Evolutionary conservation across 2,888 invertebrate genomes (phyloP).

Genomic region (Sesia bembeciformis): DNA sequence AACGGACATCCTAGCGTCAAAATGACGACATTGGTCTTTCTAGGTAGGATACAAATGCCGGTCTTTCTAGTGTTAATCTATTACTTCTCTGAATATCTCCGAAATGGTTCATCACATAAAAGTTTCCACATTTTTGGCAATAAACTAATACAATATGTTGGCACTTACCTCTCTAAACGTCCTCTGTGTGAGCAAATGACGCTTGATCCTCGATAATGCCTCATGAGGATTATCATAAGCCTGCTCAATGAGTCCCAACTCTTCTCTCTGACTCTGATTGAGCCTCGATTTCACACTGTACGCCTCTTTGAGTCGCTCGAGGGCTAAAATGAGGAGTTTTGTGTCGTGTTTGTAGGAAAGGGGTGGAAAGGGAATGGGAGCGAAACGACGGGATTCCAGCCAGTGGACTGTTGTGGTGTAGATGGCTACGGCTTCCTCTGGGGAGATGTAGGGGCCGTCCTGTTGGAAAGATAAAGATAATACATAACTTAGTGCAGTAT

Average conservation of each 20-base stretch:
- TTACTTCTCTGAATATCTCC: too few relatives aligned
- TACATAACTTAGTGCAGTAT: too few relatives aligned
- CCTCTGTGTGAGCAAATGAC: constrained; percentile 98
- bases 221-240: constrained; percentile 99
- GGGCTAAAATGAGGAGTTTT: constrained; percentile 95
- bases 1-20: too few relatives aligned
- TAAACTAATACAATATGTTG: too few relatives aligned
- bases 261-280: constrained; percentile 99
- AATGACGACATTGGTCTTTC: too few relatives aligned
- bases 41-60: too few relatives aligned
- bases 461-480: constrained; percentile 21
- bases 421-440: constrained; percentile 99
- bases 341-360: constrained; percentile 99
- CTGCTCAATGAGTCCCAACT: constrained; percentile 98
- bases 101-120: too few relatives aligned
- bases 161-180: constrained; percentile 93
- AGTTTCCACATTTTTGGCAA: too few relatives aligned
- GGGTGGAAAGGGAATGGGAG: constrained; percentile 99
- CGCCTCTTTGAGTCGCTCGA: constrained; percentile 97
- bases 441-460: constrained; percentile 99
- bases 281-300: constrained; percentile 97
- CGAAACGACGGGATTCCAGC: constrained; percentile 98
- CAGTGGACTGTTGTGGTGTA: constrained; percentile 99
- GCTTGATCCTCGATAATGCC: constrained; percentile 98
- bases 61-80: too few relatives aligned